A percentile compares a stretch with the other conserved stretches of the same genome.
Evolutionary conservation across 2,797 vertebrate genomes (phyloP).

Genomic region (Nasua narica): DNA sequence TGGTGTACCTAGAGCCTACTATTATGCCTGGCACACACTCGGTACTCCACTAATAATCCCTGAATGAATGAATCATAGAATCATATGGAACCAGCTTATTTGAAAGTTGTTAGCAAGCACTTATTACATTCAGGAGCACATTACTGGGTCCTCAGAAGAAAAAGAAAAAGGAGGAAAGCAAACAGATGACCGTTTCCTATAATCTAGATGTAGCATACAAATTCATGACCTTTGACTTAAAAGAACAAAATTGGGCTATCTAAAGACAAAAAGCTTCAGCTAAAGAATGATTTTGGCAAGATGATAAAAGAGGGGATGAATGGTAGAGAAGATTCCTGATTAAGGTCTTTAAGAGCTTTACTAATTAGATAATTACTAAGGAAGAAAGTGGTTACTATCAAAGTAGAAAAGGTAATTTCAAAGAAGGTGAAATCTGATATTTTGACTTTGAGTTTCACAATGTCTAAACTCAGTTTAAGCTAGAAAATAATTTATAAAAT

Average conservation of each 20-base stretch:
- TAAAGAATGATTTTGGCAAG: neutral
- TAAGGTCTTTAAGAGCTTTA: neutral
- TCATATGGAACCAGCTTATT: neutral
- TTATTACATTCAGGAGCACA: neutral
- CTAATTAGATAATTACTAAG: neutral
- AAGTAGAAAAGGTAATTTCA: conserved; percentile 27
- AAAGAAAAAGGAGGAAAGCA: neutral
- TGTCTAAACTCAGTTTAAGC: neutral
- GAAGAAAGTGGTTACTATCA: neutral
- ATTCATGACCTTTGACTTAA: conserved; percentile 36
- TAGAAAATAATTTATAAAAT: conserved; percentile 13
- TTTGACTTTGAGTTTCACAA: neutral
- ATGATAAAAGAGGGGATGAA: neutral
- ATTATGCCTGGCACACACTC: neutral
- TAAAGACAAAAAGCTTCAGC: neutral
- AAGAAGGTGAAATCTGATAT: neutral
- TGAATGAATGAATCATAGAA: neutral
- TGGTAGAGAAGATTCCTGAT: neutral
- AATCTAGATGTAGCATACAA: neutral
- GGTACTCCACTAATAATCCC: neutral
- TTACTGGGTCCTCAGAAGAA: neutral
- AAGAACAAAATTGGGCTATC: neutral
- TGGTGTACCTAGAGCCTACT: neutral
- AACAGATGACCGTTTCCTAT: neutral
- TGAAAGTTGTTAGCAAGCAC: neutral